phyloP scores from a whole-genome alignment of 2,888 invertebrate species.

The Dugesia japonica region DNA sequence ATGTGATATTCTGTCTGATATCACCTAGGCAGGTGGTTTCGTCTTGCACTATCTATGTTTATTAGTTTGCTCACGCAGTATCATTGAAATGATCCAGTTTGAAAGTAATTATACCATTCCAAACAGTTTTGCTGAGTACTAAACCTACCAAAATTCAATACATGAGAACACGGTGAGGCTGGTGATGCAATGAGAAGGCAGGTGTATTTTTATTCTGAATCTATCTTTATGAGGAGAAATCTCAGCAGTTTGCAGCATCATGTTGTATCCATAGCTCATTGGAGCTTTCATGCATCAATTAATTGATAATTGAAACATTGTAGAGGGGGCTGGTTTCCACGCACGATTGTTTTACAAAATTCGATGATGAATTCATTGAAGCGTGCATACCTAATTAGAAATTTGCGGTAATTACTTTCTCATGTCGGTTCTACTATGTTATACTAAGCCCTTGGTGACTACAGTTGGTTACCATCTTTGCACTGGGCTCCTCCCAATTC shows the following conservation, averaged over 20 bases:
- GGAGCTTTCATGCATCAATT: slow-evolving; percentile 16
- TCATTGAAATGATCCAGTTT: slow-evolving; percentile 6
- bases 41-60: background rate
- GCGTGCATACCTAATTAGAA: slow-evolving; percentile 10
- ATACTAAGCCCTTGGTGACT: slow-evolving; percentile 14
- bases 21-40: slow-evolving; percentile 9
- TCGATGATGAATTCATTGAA: background rate
- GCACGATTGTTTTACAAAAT: background rate
- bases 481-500: background rate
- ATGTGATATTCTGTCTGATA: background rate
- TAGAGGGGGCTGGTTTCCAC: background rate
- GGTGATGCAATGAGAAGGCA: background rate
- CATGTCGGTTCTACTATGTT: background rate
- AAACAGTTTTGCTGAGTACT: background rate
- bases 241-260: slow-evolving; percentile 16
- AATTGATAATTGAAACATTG: background rate
- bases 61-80: background rate
- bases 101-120: background rate
- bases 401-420: slow-evolving; percentile 15
- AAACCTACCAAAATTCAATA: background rate
- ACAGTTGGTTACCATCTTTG: slow-evolving; percentile 15
- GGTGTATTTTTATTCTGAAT: background rate
- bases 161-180: background rate
- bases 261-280: slow-evolving; percentile 15
- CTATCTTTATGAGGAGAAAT: background rate